These are phyloP conservation scores for Anhinga rufa DNA, from an alignment of 2,113 vertebrate genomes.

Conservation along the genomic window DNA sequence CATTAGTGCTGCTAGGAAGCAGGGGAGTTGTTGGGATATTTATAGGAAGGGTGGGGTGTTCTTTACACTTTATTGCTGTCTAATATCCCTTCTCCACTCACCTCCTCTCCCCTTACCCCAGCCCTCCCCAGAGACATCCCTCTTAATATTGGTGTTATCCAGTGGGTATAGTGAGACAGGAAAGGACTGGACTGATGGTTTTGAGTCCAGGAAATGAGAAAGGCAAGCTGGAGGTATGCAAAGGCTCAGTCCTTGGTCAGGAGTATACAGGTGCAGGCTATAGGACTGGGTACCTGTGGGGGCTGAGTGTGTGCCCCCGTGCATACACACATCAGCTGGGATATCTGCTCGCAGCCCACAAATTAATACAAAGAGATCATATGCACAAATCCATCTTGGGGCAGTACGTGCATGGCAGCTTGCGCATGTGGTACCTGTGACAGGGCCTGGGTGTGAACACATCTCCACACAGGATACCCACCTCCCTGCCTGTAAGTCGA, in stretches of 20 bases:
- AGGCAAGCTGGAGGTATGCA: neutral
- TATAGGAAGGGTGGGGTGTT: constrained; percentile 18
- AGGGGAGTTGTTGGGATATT: constrained; percentile 4
- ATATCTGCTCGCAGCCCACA: neutral
- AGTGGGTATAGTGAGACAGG: neutral
- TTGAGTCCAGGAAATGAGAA: neutral
- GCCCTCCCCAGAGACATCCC: neutral
- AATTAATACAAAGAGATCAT: neutral
- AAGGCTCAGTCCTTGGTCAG: neutral
- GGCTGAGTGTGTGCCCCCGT: neutral
- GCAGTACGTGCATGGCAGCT: neutral
- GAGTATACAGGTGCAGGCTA: neutral
- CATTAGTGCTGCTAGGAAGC: constrained; percentile 39
- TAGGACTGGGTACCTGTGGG: neutral
- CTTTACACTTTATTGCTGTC: neutral
- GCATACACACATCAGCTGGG: neutral
- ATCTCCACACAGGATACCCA: neutral
- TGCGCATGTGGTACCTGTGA: neutral
- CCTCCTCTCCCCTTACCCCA: neutral
- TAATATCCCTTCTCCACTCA: neutral
- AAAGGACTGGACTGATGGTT: neutral
- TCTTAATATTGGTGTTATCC: neutral
- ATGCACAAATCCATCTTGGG: neutral
- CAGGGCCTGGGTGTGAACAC: neutral
- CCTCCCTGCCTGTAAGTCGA: neutral